A percentile compares a stretch with the other conserved stretches of the same genome.
Evolutionary conservation across 2,797 vertebrate species (phyloP).

Genomic region (Poeciliopsis infans): DNA sequence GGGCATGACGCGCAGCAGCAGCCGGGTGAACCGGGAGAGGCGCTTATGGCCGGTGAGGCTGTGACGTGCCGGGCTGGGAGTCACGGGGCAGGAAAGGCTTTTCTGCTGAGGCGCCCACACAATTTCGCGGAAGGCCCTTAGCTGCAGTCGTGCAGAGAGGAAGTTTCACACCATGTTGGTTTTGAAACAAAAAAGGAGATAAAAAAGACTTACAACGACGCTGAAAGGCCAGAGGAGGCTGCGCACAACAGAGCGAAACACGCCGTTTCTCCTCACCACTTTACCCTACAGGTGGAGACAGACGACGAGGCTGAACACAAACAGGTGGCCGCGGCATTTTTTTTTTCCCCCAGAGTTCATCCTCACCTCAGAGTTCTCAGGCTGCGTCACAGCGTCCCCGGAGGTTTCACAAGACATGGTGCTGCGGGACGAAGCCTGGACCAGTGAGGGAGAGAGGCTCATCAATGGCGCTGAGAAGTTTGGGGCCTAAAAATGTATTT

Average conservation of each 20-base stretch:
- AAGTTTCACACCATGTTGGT: fast-evolving
- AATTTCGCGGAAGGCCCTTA: constrained; percentile 64
- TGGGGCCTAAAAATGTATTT: constrained; percentile 50
- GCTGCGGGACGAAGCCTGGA: constrained; percentile 25
- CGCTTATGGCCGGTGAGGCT: constrained; percentile 76
- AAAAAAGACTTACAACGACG: constrained; percentile 66
- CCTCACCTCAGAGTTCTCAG: constrained; percentile 53
- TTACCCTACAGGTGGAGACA: constrained; percentile 44
- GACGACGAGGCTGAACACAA: neutral
- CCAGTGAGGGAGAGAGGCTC: fast-evolving
- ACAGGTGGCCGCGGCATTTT: neutral
- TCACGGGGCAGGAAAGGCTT: fast-evolving
- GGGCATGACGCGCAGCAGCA: constrained; percentile 80
- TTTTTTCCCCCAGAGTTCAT: neutral
- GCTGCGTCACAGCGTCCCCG: constrained; percentile 25
- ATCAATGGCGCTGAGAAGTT: fast-evolving
- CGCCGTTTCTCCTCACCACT: constrained; percentile 54
- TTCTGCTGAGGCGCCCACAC: constrained; percentile 60
- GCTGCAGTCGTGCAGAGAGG: constrained; percentile 41
- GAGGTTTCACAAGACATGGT: constrained; percentile 61
- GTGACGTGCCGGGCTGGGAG: constrained; percentile 47
- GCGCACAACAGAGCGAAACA: constrained; percentile 61
- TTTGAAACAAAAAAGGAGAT: neutral
- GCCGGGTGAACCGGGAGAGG: constrained; percentile 49
- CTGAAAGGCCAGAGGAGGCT: constrained; percentile 79